Evolutionary conservation across 2,888 invertebrate genomes (phyloP), one percentile per base, ranked within the genome.

Genomic region (Phengaris alcon): DNA sequence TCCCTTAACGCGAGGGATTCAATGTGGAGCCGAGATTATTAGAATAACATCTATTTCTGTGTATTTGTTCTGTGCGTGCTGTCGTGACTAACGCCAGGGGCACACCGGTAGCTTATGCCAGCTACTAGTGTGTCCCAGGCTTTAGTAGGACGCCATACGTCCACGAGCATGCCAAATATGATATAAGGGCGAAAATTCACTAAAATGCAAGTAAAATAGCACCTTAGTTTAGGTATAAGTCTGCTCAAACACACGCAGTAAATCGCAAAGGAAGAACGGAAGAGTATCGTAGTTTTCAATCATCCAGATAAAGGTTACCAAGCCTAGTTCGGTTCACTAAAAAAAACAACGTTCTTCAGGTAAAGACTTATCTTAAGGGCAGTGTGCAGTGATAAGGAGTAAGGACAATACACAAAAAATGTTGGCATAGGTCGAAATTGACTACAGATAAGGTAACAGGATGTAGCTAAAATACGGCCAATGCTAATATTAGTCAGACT

Each of bases 371-470:
- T 64, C 64, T 22, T 6, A 35, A 35, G 64, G 64, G 12, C 64
- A 64, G 64, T 35, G 52, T 10, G 52, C 52, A 44, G 12, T 80
- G 80, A 83, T 84, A 84, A 81, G 84, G 84, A 80, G 83, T 84
- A 84, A 81, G 84, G 83, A 80, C 83, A 86, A 85, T 87, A 87
- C 72, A 52, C 52, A 72, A 70, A 70, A 52, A 78, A 87, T 88
- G 88, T 90, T 90, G 86, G 88, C 85, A 86, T 89, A 90, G 89
- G 90, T 89, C 88, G 84, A 87, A 84, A 78, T 74, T 79, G 84
- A 83, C 84, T 85, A 82, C 76, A 83, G 89, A 90, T 89, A 90
- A 89, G 78, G 79, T 72, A 72, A 72, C 72, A 52, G 72, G 72
- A 54, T 64, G 13, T 64, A 64, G 44, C 35, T 64, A 35, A 64